A percentile compares a stretch with the other conserved stretches of the same genome.
Evolutionary conservation across 2,113 vertebrate genomes (phyloP).

Genomic region (Galeopterus variegatus): DNA sequence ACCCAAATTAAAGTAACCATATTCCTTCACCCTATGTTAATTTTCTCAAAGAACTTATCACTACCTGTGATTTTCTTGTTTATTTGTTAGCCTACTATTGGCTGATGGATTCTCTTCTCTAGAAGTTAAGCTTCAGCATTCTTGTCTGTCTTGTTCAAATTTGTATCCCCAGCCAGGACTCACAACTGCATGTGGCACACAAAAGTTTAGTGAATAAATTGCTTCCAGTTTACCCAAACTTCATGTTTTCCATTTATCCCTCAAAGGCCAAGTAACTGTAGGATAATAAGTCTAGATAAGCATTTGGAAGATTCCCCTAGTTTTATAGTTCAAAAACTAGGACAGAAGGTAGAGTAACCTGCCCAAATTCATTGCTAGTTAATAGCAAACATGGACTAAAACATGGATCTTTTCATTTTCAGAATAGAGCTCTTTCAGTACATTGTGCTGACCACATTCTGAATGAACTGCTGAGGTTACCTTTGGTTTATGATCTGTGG

Average conservation of each 20-base stretch:
- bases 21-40: neutral
- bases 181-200: neutral
- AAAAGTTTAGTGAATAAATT: conserved; percentile 11
- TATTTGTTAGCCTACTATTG: conserved; percentile 11
- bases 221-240: neutral
- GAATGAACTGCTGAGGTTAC: neutral
- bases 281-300: neutral
- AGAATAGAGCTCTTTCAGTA: neutral
- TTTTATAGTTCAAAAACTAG: neutral
- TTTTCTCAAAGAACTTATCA: neutral
- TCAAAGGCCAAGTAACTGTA: neutral
- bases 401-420: neutral
- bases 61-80: neutral
- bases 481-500: neutral
- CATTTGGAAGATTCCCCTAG: neutral
- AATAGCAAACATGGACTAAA: conserved; percentile 10
- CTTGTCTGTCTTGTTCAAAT: conserved; percentile 6
- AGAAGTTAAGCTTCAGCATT: neutral
- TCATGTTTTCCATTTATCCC: neutral
- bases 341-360: neutral
- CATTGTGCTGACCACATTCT: neutral
- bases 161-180: neutral
- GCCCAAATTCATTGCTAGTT: neutral
- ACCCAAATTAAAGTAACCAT: neutral
- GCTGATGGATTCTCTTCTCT: conserved; percentile 20